Evolutionary conservation across 2,797 vertebrate genomes (phyloP).

Genomic region (Lateolabrax maculatus): DNA sequence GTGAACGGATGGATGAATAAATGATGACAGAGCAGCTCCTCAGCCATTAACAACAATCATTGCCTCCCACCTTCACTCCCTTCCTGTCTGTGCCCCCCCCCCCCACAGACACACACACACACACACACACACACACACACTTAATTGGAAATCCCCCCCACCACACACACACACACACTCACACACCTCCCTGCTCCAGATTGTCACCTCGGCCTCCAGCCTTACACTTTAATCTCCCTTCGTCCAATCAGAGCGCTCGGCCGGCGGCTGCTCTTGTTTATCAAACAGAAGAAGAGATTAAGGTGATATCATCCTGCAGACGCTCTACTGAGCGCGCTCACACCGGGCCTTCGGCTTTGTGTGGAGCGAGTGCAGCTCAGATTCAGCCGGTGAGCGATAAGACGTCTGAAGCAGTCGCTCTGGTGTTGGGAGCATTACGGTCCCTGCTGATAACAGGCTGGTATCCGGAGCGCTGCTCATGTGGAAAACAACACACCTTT

Average conservation of each 20-base stretch:
- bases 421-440: not conserved
- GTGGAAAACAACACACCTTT: constrained; percentile 44
- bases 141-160: constrained; percentile 34
- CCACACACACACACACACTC: constrained; percentile 17
- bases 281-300: constrained; percentile 56
- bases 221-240: constrained; percentile 45
- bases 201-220: constrained; percentile 15
- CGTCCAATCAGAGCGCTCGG: constrained; percentile 44
- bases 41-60: not conserved
- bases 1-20: too few relatives aligned
- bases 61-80: constrained; percentile 36
- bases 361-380: too few relatives aligned
- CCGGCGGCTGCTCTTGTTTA: constrained; percentile 52
- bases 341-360: not conserved
- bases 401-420: not conserved
- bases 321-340: constrained; percentile 16
- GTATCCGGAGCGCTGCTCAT: not conserved
- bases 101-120: not conserved
- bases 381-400: too few relatives aligned
- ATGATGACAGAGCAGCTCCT: constrained; percentile 20
- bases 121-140: constrained; percentile 7
- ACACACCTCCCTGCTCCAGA: not conserved
- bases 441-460: not conserved
- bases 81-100: constrained; percentile 12
- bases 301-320: constrained; percentile 35